These are phyloP conservation scores for Drosophila ananassae DNA, from an alignment of 1,140 invertebrate genomes.

Conservation along the genomic window DNA sequence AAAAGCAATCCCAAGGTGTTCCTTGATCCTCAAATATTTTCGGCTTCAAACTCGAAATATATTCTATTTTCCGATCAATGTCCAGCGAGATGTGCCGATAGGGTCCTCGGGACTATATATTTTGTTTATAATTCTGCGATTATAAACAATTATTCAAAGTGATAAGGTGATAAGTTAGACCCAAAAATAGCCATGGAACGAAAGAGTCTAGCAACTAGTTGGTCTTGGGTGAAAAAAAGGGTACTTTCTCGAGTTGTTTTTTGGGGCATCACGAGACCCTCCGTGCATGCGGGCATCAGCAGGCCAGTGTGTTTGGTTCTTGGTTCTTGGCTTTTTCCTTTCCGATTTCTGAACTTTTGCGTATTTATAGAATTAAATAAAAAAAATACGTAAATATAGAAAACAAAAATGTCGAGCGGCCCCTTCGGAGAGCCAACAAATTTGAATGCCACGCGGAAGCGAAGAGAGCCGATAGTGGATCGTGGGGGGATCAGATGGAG, in stretches of 20 bases:
- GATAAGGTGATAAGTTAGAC: constrained; percentile 2
- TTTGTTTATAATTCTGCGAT: constrained; percentile 6
- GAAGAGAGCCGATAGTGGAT: constrained; percentile 13
- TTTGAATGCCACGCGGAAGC: constrained; percentile 78
- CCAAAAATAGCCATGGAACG: too few species aligned
- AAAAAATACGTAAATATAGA: constrained; percentile 75
- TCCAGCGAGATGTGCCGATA: background rate
- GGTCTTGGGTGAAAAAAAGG: background rate
- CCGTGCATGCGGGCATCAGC: constrained; percentile 38
- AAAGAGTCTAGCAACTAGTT: too few species aligned
- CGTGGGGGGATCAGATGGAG: background rate
- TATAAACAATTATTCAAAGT: constrained; percentile 21
- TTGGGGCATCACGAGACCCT: constrained; percentile 70
- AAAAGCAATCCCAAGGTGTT: too few species aligned
- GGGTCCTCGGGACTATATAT: background rate
- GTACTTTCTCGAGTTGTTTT: constrained; percentile 39
- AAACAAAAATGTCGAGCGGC: constrained; percentile 54
- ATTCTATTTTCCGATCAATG: background rate
- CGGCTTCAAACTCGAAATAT: too few species aligned
- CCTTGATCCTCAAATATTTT: too few species aligned
- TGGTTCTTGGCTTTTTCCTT: constrained; percentile 27
- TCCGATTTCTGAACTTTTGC: constrained; percentile 38
- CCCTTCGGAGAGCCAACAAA: constrained; percentile 23
- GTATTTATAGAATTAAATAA: constrained; percentile 75
- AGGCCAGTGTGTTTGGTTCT: constrained; percentile 5